phyloP scores from a whole-genome alignment of 1,140 invertebrate genomes.

The Aphis craccivora region DNA sequence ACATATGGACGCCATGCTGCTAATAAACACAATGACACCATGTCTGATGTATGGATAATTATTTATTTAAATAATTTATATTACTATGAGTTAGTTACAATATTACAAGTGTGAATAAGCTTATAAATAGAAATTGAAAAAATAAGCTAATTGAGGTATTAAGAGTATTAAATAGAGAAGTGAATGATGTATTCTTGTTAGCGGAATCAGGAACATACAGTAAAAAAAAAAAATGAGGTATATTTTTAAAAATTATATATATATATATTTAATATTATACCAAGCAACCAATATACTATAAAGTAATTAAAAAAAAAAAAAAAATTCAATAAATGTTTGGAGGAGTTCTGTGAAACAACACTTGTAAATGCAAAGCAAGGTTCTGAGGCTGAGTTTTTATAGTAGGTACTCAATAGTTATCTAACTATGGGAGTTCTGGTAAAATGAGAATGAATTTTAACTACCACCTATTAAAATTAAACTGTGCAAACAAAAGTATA shows the following conservation, averaged over 20 bases:
- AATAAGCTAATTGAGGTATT: neutral
- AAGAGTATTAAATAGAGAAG: neutral
- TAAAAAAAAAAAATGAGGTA: no score
- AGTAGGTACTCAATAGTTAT: neutral
- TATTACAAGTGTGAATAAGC: neutral
- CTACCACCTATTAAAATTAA: neutral
- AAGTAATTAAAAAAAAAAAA: no score
- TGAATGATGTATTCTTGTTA: neutral
- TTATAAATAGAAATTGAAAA: neutral
- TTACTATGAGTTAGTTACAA: neutral
- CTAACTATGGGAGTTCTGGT: neutral
- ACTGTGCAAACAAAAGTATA: neutral
- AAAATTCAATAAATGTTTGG: no score
- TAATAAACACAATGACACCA: conserved; percentile 46
- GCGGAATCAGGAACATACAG: no score
- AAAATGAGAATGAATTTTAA: neutral
- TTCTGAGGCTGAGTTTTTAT: no score
- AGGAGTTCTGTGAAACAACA: no score
- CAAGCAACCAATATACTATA: no score
- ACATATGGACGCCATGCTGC: conserved; percentile 41
- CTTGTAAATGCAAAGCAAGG: no score
- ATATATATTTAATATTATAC: no score
- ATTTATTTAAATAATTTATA: neutral
- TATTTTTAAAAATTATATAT: no score
- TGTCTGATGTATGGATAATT: conserved; percentile 41